Evolutionary conservation across 2,113 vertebrate genomes (phyloP), one percentile per base, ranked within the genome.

Genomic region (Odontesthes bonariensis): DNA sequence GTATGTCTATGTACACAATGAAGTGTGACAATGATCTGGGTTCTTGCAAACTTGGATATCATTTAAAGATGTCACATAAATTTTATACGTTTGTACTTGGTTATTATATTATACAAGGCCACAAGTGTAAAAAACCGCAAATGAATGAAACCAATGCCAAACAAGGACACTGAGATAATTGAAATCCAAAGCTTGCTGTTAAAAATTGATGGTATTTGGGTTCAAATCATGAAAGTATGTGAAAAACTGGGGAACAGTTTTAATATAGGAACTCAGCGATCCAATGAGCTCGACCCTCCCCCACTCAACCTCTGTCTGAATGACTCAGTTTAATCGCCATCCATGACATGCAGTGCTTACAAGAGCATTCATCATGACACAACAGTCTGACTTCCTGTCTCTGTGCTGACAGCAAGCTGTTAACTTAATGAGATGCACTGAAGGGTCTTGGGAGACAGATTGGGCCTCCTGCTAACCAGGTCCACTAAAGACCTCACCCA

Each of bases 361-460:
- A 66, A 90, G 90, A 85, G 89, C 83, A 92, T 93, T 94, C 84
- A 91, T 91, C 91, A 92, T 88, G 79, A 81, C 91, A 91, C 87
- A 91, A 92, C 92, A 86, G 91, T 92, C 91, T 91, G 88, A 93
- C 91, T 93, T 92, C 92, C 93, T 93, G 82, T 88, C 89, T 73
- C 87, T 53, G 79, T 75, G 86, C 91, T 91, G 93, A 94, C 83
- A 87, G 89, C 91, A 92, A 93, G 92, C 93, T 93, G 93, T 93
- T 94, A 75, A 33, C 77, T 87, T 94, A 94, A 94, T 92, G 91
- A 93, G 91, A 92, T 93, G 86, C 91, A 91, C 83, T 88, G 86
- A 91, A 87, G 86, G 85, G 70, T 91, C 88, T 73, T 22, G 75
- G 58, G 86, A 93, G 65, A 92, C 83, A 84, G 89, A 93, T 91